Percentiles rank a stretch among this genome's conserved stretches.
phyloP scores from a whole-genome alignment of 2,888 invertebrate species.

The Parnassius smintheus region DNA sequence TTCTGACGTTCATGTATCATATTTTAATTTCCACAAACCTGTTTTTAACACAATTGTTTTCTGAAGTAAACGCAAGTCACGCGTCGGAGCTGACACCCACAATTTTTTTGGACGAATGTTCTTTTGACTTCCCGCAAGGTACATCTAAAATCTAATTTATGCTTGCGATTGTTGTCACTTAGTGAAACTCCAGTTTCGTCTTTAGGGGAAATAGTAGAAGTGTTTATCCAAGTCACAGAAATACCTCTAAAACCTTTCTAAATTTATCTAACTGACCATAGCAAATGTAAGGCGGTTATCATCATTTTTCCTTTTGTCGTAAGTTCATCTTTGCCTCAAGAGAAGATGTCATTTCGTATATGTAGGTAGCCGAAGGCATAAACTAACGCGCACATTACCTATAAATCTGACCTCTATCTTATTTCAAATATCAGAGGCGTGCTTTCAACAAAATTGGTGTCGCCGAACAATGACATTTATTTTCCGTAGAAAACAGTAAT shows the following conservation, averaged over 20 bases:
- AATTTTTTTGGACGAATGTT: conserved; percentile 6
- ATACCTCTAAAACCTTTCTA: conserved; percentile 11
- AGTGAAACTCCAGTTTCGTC: no score
- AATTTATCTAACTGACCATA: conserved; percentile 25
- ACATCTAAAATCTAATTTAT: no score
- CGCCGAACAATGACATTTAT: conserved; percentile 34
- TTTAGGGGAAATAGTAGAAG: no score
- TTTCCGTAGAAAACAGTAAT: conserved; percentile 24
- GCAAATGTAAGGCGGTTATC: conserved; percentile 22
- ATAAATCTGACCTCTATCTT: conserved; percentile 32
- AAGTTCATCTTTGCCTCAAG: conserved; percentile 6
- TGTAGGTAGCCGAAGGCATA: conserved; percentile 8
- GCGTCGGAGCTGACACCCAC: no score
- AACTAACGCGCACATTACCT: conserved; percentile 23
- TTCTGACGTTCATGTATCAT: no score
- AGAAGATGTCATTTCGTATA: conserved; percentile 12
- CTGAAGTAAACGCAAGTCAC: no score
- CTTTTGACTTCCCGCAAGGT: conserved; percentile 12
- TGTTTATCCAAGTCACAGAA: background rate
- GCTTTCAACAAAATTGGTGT: conserved; percentile 41
- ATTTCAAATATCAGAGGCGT: conserved; percentile 37
- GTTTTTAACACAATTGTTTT: no score
- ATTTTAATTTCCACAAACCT: no score
- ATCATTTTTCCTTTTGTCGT: conserved; percentile 24
- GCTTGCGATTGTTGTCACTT: no score